Evolutionary conservation across 2,797 vertebrate genomes (phyloP), one percentile per base, ranked within the genome.

Genomic region (Sphenodon punctatus): DNA sequence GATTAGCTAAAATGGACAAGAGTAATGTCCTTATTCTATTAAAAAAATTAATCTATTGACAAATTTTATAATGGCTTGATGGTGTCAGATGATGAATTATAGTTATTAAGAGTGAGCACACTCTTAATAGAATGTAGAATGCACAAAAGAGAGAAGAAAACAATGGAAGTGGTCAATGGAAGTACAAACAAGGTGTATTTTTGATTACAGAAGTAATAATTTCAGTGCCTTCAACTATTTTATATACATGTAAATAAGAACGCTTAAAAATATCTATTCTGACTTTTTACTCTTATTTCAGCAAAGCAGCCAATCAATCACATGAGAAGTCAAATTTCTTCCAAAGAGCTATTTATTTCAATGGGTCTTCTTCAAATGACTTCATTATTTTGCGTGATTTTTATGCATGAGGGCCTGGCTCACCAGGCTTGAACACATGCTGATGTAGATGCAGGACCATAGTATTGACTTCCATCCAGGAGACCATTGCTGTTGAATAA

Each of bases 71-170:
- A 69, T 78, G 63, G 16, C 69, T 63, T 86, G 39, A 45, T 59
- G 77, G 34, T 43, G 48, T 71, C 51, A 58, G 20, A 90, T 92
- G 83, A 93, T 78, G 66, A 89, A 88, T 81, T 82, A 81, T 19
- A 8, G 34, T 39, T 90, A 84, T 86, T 84, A 87, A 86, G 86
- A 46, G 30, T 48, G 23, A 88, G 36, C 55, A 49, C 6, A 68
- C 19, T 63, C 64, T 64, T 48, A 66, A 6, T n/a, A 70, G 58
- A 86, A 51, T 63, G 19, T 60, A 74, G 30, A 90, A 77, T 20
- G 9, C 69, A 55, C 68, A 46, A 46, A 23, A 39, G 14, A 43
- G 41, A 43, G 23, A 67, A 13, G 38, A 25, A 34, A 8, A 6
- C 25, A 12, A 46, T 27, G 32, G 78, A 80, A 69, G 75, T 23